phyloP scores from a whole-genome alignment of 2,888 invertebrate genomes.

The Spisula subtruncata region DNA sequence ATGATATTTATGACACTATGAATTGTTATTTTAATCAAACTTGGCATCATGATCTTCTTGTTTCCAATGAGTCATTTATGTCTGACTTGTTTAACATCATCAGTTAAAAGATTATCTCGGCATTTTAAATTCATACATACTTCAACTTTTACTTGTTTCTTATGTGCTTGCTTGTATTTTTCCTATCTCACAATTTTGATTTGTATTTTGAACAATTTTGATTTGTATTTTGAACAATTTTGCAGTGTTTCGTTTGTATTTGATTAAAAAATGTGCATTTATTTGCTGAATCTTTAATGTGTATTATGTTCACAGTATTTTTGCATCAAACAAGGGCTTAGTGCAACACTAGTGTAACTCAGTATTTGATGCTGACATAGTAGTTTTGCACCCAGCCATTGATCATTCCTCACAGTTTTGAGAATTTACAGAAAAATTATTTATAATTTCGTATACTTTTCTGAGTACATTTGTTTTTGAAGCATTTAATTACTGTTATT shows the following conservation, averaged over 20 bases:
- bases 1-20: neutral
- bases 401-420: too few species aligned
- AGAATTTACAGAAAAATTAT: too few species aligned
- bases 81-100: neutral
- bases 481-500: neutral
- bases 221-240: neutral
- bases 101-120: neutral
- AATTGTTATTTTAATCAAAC: neutral
- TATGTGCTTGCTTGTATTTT: neutral
- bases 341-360: too few species aligned
- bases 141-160: neutral
- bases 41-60: neutral
- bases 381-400: too few species aligned
- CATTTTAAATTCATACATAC: neutral
- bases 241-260: conserved; percentile 1
- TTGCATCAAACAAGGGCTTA: neutral
- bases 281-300: neutral
- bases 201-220: conserved; percentile 7
- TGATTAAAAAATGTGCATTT: conserved; percentile 12
- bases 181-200: conserved; percentile 18
- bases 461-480: neutral
- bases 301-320: neutral
- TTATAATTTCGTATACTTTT: neutral
- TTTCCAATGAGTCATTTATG: neutral
- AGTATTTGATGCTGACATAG: too few species aligned